Percentiles rank a stretch among this genome's conserved stretches.
Evolutionary conservation across 37 sponge, comb jelly and placozoan species (phyloP).

Genomic region (Haliclona indistincta): DNA sequence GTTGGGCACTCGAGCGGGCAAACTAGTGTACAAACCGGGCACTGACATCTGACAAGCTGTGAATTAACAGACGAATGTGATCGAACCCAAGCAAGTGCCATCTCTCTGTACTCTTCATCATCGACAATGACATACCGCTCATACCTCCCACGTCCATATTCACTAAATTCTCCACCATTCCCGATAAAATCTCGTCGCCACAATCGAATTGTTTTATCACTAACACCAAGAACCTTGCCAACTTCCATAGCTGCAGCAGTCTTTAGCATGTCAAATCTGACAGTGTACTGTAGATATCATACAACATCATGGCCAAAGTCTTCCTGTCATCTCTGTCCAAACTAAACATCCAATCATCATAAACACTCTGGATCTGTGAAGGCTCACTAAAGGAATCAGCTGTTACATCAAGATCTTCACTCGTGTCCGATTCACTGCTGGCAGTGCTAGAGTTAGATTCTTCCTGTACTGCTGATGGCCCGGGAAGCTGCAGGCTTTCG

Average conservation of each 20-base stretch:
- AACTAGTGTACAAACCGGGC: too few relatives aligned
- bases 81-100: neutral
- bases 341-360: neutral
- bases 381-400: too few relatives aligned
- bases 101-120: neutral
- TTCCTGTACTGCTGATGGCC: too few relatives aligned
- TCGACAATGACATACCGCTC: neutral
- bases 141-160: neutral
- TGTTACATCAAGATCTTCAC: too few relatives aligned
- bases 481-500: too few relatives aligned
- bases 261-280: neutral
- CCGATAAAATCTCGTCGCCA: neutral
- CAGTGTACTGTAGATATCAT: too few relatives aligned
- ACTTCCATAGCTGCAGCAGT: neutral
- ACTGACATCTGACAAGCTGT: too few relatives aligned
- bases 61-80: neutral
- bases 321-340: neutral
- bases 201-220: neutral
- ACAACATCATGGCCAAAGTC: neutral
- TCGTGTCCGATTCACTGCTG: too few relatives aligned
- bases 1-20: too few relatives aligned
- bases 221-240: neutral
- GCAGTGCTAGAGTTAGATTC: too few relatives aligned
- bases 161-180: neutral
- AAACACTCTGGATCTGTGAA: too few relatives aligned